Percentiles rank a stretch among this genome's conserved stretches.
Evolutionary conservation across 2,113 vertebrate genomes (phyloP).

Genomic region (Phaetusa simplex): DNA sequence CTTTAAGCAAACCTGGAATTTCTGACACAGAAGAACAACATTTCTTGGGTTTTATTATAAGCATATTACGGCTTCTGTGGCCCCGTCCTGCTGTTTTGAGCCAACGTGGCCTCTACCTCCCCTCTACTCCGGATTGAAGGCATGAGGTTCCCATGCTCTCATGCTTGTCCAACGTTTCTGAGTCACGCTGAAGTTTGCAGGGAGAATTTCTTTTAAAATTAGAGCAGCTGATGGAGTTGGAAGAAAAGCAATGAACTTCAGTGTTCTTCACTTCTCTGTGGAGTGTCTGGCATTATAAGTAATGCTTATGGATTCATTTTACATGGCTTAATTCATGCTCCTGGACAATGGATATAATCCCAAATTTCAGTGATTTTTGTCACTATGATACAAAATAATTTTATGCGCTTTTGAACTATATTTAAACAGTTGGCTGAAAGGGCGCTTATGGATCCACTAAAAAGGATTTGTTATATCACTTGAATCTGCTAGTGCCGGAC

Average conservation of each 20-base stretch:
- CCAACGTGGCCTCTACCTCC: rapidly evolving
- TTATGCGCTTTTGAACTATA: not conserved
- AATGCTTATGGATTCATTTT: not conserved
- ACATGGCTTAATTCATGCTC: not conserved
- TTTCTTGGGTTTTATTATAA: not conserved
- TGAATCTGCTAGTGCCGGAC: not conserved
- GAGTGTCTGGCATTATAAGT: not conserved
- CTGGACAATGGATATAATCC: not conserved
- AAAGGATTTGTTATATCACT: not conserved
- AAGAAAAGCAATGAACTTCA: not conserved
- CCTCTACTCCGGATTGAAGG: not conserved
- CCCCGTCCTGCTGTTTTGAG: not conserved
- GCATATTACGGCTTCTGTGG: not conserved
- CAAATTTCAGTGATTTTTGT: not conserved
- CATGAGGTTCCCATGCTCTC: not conserved
- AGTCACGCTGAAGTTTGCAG: not conserved
- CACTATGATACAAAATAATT: not conserved
- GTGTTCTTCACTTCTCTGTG: not conserved
- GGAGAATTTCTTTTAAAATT: not conserved
- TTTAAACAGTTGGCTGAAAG: not conserved
- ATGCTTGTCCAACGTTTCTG: not conserved
- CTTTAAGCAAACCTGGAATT: not conserved
- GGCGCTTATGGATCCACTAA: not conserved
- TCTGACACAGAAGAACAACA: not conserved
- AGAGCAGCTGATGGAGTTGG: not conserved